A percentile compares a stretch with the other conserved stretches of the same genome.
phyloP scores from a whole-genome alignment of 2,113 vertebrate genomes.

The Promerops cafer region DNA sequence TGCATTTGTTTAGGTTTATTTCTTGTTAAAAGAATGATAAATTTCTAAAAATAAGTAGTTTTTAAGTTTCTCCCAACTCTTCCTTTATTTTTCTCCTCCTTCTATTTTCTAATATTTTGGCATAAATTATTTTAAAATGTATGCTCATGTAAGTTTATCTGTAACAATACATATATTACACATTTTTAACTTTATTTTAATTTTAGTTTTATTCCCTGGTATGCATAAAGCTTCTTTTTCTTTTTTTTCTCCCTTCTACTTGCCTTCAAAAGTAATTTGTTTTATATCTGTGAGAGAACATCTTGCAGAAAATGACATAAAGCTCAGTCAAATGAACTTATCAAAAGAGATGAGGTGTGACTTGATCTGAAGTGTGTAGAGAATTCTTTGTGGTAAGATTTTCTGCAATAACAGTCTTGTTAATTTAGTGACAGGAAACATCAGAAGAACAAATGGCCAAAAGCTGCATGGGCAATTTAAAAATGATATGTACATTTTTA shows the following conservation, averaged over 20 bases:
- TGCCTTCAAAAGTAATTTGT: slow-evolving; percentile 13
- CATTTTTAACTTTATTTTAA: not conserved
- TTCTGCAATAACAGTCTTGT: not conserved
- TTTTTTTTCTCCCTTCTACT: not conserved
- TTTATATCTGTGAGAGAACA: not conserved
- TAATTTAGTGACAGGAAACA: not conserved
- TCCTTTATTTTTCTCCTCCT: not conserved
- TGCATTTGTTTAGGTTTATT: not conserved
- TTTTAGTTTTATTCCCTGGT: not conserved
- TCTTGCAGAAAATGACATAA: not conserved
- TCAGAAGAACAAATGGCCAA: not conserved
- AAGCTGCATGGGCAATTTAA: not conserved
- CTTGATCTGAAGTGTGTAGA: not conserved
- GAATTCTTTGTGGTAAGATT: not conserved
- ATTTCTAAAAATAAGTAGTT: not conserved
- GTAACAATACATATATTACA: not conserved
- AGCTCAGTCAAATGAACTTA: not conserved
- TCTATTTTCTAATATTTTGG: not conserved
- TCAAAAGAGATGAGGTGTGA: not conserved
- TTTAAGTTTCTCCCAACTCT: not conserved
- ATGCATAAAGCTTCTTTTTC: not conserved
- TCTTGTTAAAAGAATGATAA: not conserved
- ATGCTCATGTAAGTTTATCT: not conserved
- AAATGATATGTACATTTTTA: not conserved
- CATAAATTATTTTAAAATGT: not conserved